Evolutionary conservation across 2,888 invertebrate species (phyloP), one percentile per base, ranked within the genome.

Genomic region (Sycophila texana): DNA sequence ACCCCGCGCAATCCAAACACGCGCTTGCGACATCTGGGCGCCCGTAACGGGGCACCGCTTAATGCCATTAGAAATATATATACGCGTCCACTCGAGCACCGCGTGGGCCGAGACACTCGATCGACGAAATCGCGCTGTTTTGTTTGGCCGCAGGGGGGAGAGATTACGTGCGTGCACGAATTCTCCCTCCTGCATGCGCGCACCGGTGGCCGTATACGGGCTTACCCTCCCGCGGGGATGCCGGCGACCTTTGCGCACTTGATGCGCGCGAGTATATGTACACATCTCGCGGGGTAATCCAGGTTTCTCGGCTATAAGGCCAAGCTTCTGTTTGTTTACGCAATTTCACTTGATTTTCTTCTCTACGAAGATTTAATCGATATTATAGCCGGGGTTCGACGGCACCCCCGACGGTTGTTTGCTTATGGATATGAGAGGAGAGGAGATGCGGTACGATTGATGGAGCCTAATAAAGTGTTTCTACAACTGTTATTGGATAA

Each of bases 11-110:
- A 86, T 87, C 86, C 87, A 88, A 89, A 89, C 85, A 87, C 86
- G 82, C 79, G 82, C 58, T 63, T 39, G 39, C 75, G 30, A 83
- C 83, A 84, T 86, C 83, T 84, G 87, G 88, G 89, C 90, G 89
- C 53, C 47, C 87, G 90, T 90, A 90, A 90, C 88, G 87, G 89
- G 89, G 90, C 88, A 90, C 90, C 88, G 86, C 83, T 87, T 90
- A 90, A 90, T 90, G 89, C 88, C 87, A 90, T 90, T 90, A 90
- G 89, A 88, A 89, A 87, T 87, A 85, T 87, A 85, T 87, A 88
- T 86, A 87, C 83, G 80, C 80, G 10, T 12, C 16, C 22, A 14
- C 16, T 55, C 51, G 13, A n/a, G 51, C 67, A 30, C 47, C 16
- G 53, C 49, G 72, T 47, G 26, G 60, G 20, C 20, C 61, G 61